phyloP scores from a whole-genome alignment of 2,113 vertebrate species.

The Delphinus delphis region DNA sequence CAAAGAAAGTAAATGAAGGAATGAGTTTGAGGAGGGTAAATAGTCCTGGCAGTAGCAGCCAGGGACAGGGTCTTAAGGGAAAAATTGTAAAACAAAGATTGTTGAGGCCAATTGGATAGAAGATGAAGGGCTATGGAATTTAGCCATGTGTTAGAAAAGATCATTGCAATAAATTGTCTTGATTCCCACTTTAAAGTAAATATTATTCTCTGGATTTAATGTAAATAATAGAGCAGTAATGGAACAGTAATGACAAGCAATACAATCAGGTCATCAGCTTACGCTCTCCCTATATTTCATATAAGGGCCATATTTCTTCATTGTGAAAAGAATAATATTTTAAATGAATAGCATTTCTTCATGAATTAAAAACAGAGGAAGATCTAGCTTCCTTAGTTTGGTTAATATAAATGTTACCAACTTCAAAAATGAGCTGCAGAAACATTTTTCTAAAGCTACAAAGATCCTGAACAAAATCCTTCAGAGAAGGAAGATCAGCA shows the following conservation, averaged over 20 bases:
- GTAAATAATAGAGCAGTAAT: constrained; percentile 31
- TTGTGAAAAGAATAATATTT: background rate
- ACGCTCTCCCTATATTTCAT: constrained; percentile 21
- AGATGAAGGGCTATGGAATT: constrained; percentile 29
- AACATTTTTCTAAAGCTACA: background rate
- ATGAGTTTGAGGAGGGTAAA: background rate
- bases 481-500: background rate
- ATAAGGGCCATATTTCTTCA: background rate
- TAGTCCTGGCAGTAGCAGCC: background rate
- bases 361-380: background rate
- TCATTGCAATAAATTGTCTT: constrained; percentile 45
- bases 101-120: background rate
- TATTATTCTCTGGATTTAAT: constrained; percentile 47
- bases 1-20: constrained; percentile 55
- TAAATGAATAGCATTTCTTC: background rate
- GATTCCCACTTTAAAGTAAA: constrained; percentile 48
- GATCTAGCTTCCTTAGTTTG: background rate
- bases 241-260: constrained; percentile 8
- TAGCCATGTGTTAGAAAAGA: constrained; percentile 13
- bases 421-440: constrained; percentile 46
- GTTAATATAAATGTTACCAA: background rate
- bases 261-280: constrained; percentile 21
- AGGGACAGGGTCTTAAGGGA: background rate
- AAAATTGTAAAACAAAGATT: constrained; percentile 39
- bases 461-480: constrained; percentile 2